phyloP scores from a whole-genome alignment of 2,797 vertebrate genomes.

The Macropodus opercularis region DNA sequence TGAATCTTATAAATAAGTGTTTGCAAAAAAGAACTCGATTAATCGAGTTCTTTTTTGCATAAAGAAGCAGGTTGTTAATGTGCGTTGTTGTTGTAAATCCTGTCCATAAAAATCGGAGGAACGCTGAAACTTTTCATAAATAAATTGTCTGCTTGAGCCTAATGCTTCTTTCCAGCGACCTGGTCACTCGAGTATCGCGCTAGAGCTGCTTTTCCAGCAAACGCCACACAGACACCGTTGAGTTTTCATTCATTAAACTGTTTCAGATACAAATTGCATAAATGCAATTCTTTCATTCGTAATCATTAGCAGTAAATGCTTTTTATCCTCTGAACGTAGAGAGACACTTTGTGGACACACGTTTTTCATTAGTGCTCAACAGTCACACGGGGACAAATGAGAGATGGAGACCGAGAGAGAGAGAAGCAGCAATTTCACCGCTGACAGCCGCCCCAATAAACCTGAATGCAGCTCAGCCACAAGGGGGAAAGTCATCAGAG shows the following conservation, averaged over 20 bases:
- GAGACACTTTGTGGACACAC: slow-evolving; percentile 11
- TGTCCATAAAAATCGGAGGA: too few species aligned
- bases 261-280: neutral
- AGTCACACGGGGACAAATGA: slow-evolving; percentile 13
- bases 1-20: too few species aligned
- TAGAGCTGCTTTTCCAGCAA: neutral
- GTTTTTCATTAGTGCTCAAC: slow-evolving; percentile 33
- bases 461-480: slow-evolving; percentile 14
- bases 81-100: too few species aligned
- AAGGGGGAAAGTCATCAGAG: slow-evolving; percentile 21
- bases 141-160: too few species aligned
- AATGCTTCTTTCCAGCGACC: too few species aligned
- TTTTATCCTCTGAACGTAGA: neutral
- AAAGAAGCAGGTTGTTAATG: too few species aligned
- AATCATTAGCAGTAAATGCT: slow-evolving; percentile 8
- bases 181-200: too few species aligned
- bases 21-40: too few species aligned
- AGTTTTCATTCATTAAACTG: neutral
- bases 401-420: neutral
- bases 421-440: slow-evolving; percentile 29
- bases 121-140: too few species aligned
- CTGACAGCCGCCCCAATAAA: slow-evolving; percentile 52
- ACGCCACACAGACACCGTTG: too few species aligned
- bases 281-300: neutral
- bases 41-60: too few species aligned